Base-by-base conservation (phyloP, 2,797 vertebrate species). In the Thunnus albacares region DNA sequence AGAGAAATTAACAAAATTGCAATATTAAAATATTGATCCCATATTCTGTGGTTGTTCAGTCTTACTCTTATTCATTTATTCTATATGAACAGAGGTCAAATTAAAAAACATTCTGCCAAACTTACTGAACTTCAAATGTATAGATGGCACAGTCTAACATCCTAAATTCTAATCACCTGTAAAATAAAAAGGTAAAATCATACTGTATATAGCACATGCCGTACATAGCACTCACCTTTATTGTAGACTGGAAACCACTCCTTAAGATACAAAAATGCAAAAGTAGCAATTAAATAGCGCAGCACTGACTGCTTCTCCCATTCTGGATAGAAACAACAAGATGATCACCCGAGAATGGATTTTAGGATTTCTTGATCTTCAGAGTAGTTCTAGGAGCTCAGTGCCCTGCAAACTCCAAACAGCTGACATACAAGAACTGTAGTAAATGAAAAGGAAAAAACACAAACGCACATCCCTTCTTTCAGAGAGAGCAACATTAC, bases 221-320 rank as follows among this genome's bases (percentile, higher is more conserved):
- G 6, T 14, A 24, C 2, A 12, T 26, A 51, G 2, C 0, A 71
- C 79, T 90, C 7, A 90, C 87, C 77, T 70, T 75, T 0, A 33
- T n/a, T 65, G 57, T 28, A 62, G n/a, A 78, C 15, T 68, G 20
- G 12, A 33, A 70, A 43, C 30, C 5, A 28, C 22, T 67, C 35
- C 26, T 66, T 30, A 26, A 64, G 28, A 78, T 24, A 12, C 20
- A 24, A 30, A 60, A 70, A 52, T 26, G 28, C 3, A n/a, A 53
- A 59, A 38, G 9, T 35, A 77, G 30, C 22, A 55, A 35, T 69
- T 55, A 26, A n/a, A 56, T 3, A 52, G 13, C 24, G 20, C 18
- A 24, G 11, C 41, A 1, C 33, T 73, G 26, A 10, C 63, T 8
- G 41, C 9, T 60, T 64, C 56, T 62, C 14, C 41, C n/a, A 63